Evolutionary conservation across 2,797 vertebrate genomes (phyloP).

Genomic region (Chelidonichthys spinosus): DNA sequence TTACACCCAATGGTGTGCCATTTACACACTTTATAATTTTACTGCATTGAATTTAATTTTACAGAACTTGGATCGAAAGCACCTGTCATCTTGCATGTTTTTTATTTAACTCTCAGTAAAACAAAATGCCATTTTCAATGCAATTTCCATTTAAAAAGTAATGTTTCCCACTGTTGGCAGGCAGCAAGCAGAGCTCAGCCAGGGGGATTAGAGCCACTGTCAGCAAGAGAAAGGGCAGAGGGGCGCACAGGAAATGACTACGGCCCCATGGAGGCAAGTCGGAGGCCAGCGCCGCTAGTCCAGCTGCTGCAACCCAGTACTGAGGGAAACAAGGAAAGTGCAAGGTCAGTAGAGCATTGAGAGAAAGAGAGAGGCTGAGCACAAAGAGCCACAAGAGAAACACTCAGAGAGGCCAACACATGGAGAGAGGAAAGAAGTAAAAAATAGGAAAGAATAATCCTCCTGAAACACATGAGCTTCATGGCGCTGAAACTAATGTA

Average conservation of each 20-base stretch:
- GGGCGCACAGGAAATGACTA: slow-evolving; percentile 80
- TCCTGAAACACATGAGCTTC: slow-evolving; percentile 14
- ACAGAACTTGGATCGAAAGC: slow-evolving; percentile 3
- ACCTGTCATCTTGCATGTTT: neutral
- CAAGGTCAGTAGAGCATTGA: slow-evolving; percentile 71
- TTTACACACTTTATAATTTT: slow-evolving; percentile 23
- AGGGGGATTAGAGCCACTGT: slow-evolving; percentile 77
- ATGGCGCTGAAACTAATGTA: slow-evolving; percentile 6
- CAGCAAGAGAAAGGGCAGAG: slow-evolving; percentile 78
- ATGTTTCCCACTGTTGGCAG: slow-evolving; percentile 42
- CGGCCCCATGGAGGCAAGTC: slow-evolving; percentile 71
- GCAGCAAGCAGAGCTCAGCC: slow-evolving; percentile 44
- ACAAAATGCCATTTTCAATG: neutral
- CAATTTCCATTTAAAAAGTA: slow-evolving; percentile 32
- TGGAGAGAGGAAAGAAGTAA: slow-evolving; percentile 32
- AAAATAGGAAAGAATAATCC: slow-evolving; percentile 35
- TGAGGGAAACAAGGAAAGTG: slow-evolving; percentile 65
- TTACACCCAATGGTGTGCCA: slow-evolving; percentile 7
- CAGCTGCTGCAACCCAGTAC: slow-evolving; percentile 71
- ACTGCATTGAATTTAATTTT: slow-evolving; percentile 11
- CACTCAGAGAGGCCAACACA: slow-evolving; percentile 33
- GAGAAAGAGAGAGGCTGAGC: slow-evolving; percentile 39
- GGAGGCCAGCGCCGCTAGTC: slow-evolving; percentile 64
- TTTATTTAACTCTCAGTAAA: slow-evolving; percentile 3
- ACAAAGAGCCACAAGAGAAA: slow-evolving; percentile 56